Percentiles rank a stretch among this genome's conserved stretches.
Conservation (phyloP, 2,113 vertebrate species). For the Gopherus flavomarginatus region DNA sequence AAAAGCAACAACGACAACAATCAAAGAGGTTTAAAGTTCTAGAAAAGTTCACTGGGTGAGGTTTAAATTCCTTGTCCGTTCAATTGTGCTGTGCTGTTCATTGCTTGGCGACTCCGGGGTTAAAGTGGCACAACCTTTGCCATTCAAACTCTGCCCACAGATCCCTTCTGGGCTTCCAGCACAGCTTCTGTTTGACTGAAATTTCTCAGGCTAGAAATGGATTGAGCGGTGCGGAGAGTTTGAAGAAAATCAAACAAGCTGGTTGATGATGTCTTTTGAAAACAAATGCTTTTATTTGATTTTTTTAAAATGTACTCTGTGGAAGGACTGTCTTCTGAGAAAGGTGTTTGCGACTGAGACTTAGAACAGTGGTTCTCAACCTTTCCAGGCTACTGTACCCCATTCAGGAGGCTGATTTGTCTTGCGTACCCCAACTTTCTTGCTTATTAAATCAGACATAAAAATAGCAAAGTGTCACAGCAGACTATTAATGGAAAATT, state of each 20-base stretch:
- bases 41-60: conserved; percentile 58
- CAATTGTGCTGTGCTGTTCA: background rate
- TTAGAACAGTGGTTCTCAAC: background rate
- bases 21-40: conserved; percentile 67
- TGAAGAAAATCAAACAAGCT: background rate
- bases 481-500: too few relatives aligned
- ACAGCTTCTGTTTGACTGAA: background rate
- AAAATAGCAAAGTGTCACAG: too few relatives aligned
- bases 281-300: background rate
- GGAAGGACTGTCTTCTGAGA: background rate
- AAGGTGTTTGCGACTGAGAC: background rate
- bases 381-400: too few relatives aligned
- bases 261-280: background rate
- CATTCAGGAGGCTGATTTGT: too few relatives aligned
- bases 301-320: background rate
- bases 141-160: background rate
- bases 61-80: conserved; percentile 40
- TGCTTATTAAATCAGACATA: too few relatives aligned
- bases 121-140: background rate
- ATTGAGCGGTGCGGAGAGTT: background rate
- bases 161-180: background rate
- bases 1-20: conserved; percentile 10
- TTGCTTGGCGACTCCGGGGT: background rate
- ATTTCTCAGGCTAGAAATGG: fast-evolving
- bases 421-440: too few relatives aligned